Conservation (phyloP, 1,140 invertebrate species). For the Nebria ingens region DNA sequence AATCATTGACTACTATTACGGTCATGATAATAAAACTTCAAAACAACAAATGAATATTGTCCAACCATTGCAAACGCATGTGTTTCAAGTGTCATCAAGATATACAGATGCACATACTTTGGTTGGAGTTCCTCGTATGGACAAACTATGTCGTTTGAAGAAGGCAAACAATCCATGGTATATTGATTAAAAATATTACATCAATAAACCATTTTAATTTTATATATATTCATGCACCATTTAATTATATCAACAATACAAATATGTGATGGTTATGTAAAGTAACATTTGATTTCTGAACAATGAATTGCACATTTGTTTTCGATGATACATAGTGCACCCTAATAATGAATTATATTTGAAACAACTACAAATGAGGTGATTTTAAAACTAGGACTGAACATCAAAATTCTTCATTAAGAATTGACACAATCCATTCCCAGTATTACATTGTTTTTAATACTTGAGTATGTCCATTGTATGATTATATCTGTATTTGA, state of each 20-base stretch:
- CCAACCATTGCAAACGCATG: not conserved
- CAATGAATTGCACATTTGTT: no score
- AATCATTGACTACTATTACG: not conserved
- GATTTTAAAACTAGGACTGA: slow-evolving; percentile 25
- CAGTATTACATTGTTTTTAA: slow-evolving; percentile 21
- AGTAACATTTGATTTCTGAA: no score
- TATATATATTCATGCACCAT: no score
- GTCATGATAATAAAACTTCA: not conserved
- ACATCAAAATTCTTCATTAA: slow-evolving; percentile 36
- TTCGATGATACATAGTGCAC: no score
- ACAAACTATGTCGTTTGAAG: not conserved
- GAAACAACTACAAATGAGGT: slow-evolving; percentile 1
- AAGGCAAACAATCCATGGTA: not conserved
- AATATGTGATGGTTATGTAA: no score
- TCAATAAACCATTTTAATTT: no score
- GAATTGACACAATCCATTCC: slow-evolving; percentile 37
- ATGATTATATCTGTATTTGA: slow-evolving; percentile 8
- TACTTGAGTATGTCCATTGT: not conserved
- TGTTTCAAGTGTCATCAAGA: no score
- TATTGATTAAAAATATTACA: not conserved
- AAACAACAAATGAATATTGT: not conserved
- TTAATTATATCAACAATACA: no score
- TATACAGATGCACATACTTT: no score
- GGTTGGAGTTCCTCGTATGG: not conserved
- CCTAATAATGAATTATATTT: no score